Conservation (phyloP, 2,888 invertebrate genomes). For the Sinotaia quadrata region DNA sequence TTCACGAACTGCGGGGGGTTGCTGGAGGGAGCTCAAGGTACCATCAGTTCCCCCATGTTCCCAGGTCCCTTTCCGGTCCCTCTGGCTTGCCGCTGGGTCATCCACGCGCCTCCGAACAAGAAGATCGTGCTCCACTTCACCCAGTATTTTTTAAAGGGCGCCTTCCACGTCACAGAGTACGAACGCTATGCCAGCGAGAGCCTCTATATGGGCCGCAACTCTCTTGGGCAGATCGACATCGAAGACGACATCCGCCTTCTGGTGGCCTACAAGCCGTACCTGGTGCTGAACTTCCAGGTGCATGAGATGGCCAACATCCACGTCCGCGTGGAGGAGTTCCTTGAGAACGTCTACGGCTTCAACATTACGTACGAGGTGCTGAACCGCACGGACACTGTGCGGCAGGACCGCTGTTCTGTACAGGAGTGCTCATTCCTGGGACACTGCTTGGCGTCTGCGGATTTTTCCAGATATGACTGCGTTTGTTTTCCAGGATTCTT, state of each 20-base stretch:
- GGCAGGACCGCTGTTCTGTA: constrained; percentile 78
- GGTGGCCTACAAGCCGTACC: constrained; percentile 78
- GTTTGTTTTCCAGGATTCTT: constrained; percentile 86
- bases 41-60: constrained; percentile 86
- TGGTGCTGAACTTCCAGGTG: constrained; percentile 83
- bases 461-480: constrained; percentile 78
- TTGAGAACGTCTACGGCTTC: constrained; percentile 90
- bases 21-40: constrained; percentile 46
- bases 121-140: constrained; percentile 90
- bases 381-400: constrained; percentile 64
- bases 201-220: constrained; percentile 47
- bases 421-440: constrained; percentile 89
- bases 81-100: constrained; percentile 88
- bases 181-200: constrained; percentile 56
- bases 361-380: constrained; percentile 91
- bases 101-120: constrained; percentile 78
- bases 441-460: constrained; percentile 84
- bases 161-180: constrained; percentile 61
- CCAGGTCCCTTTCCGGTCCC: constrained; percentile 87
- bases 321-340: constrained; percentile 84
- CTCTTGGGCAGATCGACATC: constrained; percentile 58
- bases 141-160: constrained; percentile 82
- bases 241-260: constrained; percentile 56
- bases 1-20: constrained; percentile 54
- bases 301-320: constrained; percentile 78